Conservation (phyloP, 1,140 invertebrate species). For the Scaptomyza montana region DNA sequence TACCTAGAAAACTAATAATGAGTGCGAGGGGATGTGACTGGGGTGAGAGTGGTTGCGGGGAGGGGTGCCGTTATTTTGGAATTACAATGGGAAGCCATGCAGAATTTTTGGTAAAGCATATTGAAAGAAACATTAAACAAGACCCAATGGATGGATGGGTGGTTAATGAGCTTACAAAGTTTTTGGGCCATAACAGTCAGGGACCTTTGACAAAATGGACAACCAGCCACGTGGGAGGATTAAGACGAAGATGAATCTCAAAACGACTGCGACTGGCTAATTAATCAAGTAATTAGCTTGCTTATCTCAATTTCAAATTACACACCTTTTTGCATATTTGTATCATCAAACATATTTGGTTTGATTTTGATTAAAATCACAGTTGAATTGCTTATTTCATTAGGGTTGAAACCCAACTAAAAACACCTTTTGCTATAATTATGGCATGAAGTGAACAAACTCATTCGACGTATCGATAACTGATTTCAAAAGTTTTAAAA, state of each 20-base stretch:
- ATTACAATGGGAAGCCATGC: conserved; percentile 8
- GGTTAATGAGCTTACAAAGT: conserved; percentile 40
- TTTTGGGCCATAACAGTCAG: conserved; percentile 21
- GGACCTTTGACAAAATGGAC: neutral
- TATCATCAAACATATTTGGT: neutral
- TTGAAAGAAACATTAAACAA: conserved; percentile 12
- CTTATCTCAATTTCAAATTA: conserved; percentile 10
- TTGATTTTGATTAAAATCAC: neutral
- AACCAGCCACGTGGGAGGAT: conserved; percentile 6
- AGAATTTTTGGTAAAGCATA: conserved; percentile 24
- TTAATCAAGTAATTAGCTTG: conserved; percentile 37
- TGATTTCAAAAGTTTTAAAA: no score
- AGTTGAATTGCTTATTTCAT: neutral
- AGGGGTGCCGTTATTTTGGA: neutral
- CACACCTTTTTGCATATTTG: neutral
- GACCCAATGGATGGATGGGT: conserved; percentile 13
- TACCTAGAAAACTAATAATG: conserved; percentile 6
- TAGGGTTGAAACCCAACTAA: neutral
- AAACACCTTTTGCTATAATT: no score
- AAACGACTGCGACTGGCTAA: conserved; percentile 22
- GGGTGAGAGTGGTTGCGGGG: no score
- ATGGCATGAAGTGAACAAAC: no score
- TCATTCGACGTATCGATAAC: no score
- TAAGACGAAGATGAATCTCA: conserved; percentile 17
- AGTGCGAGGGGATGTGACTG: neutral